A percentile compares a stretch with the other conserved stretches of the same genome.
Evolutionary conservation across 2,797 vertebrate species (phyloP).

Genomic region (Halcyon smyrnensis): DNA sequence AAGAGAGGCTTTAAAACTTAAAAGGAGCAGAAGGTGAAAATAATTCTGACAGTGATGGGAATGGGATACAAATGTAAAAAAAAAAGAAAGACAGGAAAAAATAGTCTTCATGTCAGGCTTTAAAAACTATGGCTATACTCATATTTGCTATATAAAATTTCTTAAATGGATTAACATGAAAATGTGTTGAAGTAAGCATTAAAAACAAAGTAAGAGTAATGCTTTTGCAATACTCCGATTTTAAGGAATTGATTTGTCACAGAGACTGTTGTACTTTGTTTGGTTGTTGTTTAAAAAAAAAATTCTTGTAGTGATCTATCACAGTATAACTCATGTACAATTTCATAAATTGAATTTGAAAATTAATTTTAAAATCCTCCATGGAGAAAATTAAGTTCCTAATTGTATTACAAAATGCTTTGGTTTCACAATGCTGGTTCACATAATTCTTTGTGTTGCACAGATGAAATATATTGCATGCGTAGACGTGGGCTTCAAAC

Average conservation of each 20-base stretch:
- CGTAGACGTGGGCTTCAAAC: neutral
- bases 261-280: neutral
- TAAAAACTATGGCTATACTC: neutral
- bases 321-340: neutral
- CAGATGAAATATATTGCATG: neutral
- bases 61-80: neutral
- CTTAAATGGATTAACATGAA: neutral
- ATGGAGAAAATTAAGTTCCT: neutral
- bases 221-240: neutral
- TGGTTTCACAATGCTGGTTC: neutral
- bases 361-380: neutral
- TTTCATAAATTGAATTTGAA: neutral
- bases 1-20: neutral
- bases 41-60: neutral
- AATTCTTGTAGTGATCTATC: neutral
- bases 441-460: neutral
- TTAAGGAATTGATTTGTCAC: neutral
- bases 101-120: neutral
- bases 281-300: rapidly evolving
- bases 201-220: neutral
- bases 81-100: neutral
- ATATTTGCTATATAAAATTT: neutral
- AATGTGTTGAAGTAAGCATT: neutral
- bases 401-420: neutral
- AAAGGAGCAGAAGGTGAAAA: neutral